Percentiles rank a stretch among this genome's conserved stretches.
These are phyloP conservation scores for Microplitis manilae DNA, from an alignment of 2,888 invertebrate genomes.

Conservation along the genomic window DNA sequence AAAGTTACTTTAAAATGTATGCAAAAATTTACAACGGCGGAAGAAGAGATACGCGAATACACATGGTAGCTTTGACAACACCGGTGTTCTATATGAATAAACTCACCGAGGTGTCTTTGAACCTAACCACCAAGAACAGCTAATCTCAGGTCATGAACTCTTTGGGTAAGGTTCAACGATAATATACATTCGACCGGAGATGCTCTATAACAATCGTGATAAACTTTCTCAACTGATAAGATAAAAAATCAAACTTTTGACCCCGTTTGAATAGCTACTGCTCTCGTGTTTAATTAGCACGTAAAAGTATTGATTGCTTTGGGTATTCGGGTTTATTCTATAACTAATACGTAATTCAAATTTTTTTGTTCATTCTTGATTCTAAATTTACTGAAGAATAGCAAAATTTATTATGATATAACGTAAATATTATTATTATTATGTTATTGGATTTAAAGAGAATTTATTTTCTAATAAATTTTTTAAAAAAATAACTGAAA, in stretches of 20 bases:
- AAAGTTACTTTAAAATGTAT: slow-evolving; percentile 51
- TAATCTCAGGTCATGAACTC: slow-evolving; percentile 50
- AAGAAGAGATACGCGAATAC: slow-evolving; percentile 38
- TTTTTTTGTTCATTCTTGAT: neutral
- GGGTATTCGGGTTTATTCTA: neutral
- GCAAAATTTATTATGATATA: neutral
- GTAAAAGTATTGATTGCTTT: neutral
- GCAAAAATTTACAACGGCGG: slow-evolving; percentile 28
- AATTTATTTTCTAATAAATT: neutral
- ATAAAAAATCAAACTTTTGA: slow-evolving; percentile 8
- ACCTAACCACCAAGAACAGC: slow-evolving; percentile 35
- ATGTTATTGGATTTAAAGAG: neutral
- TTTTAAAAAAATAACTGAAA: neutral
- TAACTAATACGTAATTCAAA: neutral
- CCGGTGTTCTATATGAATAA: slow-evolving; percentile 25
- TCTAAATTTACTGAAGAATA: neutral
- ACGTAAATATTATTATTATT: neutral
- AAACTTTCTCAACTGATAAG: neutral
- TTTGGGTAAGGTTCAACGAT: slow-evolving; percentile 9
- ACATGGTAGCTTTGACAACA: slow-evolving; percentile 50
- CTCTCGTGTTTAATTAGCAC: neutral
- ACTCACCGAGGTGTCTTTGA: slow-evolving; percentile 31
- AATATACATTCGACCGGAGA: neutral
- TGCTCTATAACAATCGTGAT: neutral
- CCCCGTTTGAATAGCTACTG: neutral